Base-by-base conservation (phyloP, 2,113 vertebrate genomes). In the Spizaetus ornatus region DNA sequence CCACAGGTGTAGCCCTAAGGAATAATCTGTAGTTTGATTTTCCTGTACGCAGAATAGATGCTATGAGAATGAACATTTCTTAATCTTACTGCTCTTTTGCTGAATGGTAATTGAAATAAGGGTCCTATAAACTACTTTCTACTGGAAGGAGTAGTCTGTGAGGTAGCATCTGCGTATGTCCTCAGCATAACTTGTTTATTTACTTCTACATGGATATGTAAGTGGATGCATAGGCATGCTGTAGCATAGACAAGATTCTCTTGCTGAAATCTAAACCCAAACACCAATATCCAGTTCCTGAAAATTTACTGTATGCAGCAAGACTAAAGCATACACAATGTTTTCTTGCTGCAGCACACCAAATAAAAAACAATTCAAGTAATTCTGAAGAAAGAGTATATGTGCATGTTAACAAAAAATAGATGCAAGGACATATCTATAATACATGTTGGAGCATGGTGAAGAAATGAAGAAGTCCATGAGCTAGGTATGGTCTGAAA, bases 351-450 rank as follows among this genome's bases (percentile, higher is more conserved):
- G 29, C 29, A 80, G 16, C 9, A 72, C 10, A 59, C 17, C 7
- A 73, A 70, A 91, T 47, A 27, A 91, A 81, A 77, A 50, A 1
- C 2, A n/a, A 43, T 29, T 20, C 3, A 78, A 65, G 11, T 34
- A 65, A 63, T 67, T 82, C 21, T 62, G 50, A 82, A 59, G 11
- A 66, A 74, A 53, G 17, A 90, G 42, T 42, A 62, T 16, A 76
- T 7, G 2, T 0, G 0, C 16, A 22, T 13, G 2, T 45, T 61
- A 40, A 69, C 73, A 45, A 42, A 42, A n/a, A 59, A 40, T 6
- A 61, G 52, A 58, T 40, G 6, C n/a, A 62, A 50, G 19, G 47
- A 12, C 5, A 10, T 27, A 32, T 25, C n/a, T 70, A 43, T 74
- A 40, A n/a, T 52, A 43, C 3, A 11, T 86, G 9, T n/a, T 55